A percentile compares a stretch with the other conserved stretches of the same genome.
Conservation (phyloP, 2,888 invertebrate genomes). For the Eristalis intricaria region DNA sequence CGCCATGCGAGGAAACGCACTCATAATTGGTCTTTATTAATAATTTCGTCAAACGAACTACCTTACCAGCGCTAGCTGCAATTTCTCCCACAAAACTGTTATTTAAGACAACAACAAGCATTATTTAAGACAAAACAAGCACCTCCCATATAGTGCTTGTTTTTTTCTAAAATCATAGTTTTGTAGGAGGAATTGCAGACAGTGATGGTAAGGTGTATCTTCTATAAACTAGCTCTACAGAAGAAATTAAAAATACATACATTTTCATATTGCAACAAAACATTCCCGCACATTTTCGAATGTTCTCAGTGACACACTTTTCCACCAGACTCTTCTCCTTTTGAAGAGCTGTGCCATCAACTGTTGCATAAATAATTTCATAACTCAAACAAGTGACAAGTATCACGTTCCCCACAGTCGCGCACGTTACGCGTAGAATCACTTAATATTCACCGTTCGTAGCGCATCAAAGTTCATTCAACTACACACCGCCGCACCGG, state of each 20-base stretch:
- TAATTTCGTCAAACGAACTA: too few relatives aligned
- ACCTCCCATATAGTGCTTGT: too few relatives aligned
- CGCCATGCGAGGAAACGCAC: too few relatives aligned
- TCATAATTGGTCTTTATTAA: too few relatives aligned
- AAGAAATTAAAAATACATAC: background rate
- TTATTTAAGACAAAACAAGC: too few relatives aligned
- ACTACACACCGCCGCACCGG: conserved; percentile 9
- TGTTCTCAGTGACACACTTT: background rate
- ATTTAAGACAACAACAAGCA: too few relatives aligned
- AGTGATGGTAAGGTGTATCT: too few relatives aligned
- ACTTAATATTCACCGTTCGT: conserved; percentile 30
- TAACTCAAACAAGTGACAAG: conserved; percentile 37
- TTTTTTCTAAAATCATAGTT: too few relatives aligned
- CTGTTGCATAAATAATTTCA: conserved; percentile 61
- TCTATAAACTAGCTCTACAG: too few relatives aligned
- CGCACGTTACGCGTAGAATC: conserved; percentile 36
- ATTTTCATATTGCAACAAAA: background rate
- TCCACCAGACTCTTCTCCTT: background rate
- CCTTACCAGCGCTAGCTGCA: too few relatives aligned
- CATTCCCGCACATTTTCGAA: background rate
- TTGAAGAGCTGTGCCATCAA: conserved; percentile 1
- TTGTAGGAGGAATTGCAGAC: too few relatives aligned
- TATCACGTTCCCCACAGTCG: conserved; percentile 5
- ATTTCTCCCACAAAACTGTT: too few relatives aligned
- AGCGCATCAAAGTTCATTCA: conserved; percentile 50